Evolutionary conservation across 1,140 invertebrate species (phyloP).

Genomic region (Eupristina koningsbergeri): DNA sequence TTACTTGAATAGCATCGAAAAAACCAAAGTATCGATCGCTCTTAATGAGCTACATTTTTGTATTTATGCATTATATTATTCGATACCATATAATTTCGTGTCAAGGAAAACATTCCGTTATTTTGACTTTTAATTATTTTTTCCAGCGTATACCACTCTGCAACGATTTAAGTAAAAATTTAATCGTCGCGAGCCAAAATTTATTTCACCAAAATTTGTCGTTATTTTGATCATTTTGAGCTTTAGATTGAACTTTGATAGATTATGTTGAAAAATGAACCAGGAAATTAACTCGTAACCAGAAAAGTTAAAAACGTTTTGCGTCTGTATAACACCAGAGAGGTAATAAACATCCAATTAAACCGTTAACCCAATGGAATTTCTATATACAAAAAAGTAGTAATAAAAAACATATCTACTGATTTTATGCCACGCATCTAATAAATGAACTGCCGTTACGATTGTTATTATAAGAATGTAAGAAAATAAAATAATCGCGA

Average conservation of each 20-base stretch:
- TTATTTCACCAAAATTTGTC: not conserved
- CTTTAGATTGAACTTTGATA: not conserved
- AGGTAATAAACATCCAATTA: conserved; percentile 57
- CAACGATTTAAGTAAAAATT: not conserved
- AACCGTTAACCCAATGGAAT: conserved; percentile 59
- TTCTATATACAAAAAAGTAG: conserved; percentile 59
- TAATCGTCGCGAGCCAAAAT: not conserved
- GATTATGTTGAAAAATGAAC: conserved; percentile 26
- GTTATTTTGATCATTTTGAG: not conserved
- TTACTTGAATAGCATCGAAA: not conserved
- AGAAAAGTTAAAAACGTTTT: conserved; percentile 58
- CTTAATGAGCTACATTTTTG: not conserved
- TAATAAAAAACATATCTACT: conserved; percentile 37
- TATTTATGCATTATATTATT: not conserved
- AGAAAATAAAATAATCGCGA: conserved; percentile 39
- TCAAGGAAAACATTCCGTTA: not conserved
- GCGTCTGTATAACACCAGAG: conserved; percentile 61
- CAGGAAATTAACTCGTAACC: conserved; percentile 53
- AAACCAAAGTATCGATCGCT: not conserved
- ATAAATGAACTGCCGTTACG: conserved; percentile 30
- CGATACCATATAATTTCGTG: not conserved
- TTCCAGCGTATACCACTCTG: not conserved
- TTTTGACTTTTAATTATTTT: not conserved
- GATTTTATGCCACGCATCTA: conserved; percentile 9
- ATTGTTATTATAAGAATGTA: conserved; percentile 19